Percentiles rank a stretch among this genome's conserved stretches.
Conservation (phyloP, 2,888 invertebrate genomes). For the Luffia ferchaultella region DNA sequence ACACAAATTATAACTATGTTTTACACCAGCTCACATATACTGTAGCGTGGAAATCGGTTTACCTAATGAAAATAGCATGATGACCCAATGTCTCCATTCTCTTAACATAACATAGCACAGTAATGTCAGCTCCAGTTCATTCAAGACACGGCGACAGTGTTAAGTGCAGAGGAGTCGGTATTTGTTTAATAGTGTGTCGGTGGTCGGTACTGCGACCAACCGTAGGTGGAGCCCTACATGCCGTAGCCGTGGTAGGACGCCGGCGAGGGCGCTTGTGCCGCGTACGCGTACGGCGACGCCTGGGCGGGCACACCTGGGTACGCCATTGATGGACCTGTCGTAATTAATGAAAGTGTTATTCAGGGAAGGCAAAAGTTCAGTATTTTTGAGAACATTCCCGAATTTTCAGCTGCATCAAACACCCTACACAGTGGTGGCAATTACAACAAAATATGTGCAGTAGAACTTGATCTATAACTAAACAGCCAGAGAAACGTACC, state of each 20-base stretch:
- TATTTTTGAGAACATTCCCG: neutral
- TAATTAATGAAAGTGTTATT: too few species aligned
- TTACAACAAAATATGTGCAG: too few species aligned
- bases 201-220: conserved; percentile 3
- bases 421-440: too few species aligned
- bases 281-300: conserved; percentile 59
- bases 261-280: conserved; percentile 58
- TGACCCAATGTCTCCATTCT: neutral
- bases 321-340: conserved; percentile 56
- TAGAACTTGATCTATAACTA: too few species aligned
- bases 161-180: neutral
- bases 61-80: neutral
- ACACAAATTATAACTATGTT: too few species aligned
- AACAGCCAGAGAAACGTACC: too few species aligned
- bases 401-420: too few species aligned
- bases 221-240: conserved; percentile 45
- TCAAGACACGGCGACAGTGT: neutral
- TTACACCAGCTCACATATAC: neutral
- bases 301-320: conserved; percentile 50
- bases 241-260: conserved; percentile 65
- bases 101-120: neutral
- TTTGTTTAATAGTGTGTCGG: neutral
- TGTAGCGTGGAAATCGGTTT: neutral
- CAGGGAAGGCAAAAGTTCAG: neutral
- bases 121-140: neutral